Conservation (phyloP, 2,888 invertebrate species). For the Drosophila suboccidentalis region DNA sequence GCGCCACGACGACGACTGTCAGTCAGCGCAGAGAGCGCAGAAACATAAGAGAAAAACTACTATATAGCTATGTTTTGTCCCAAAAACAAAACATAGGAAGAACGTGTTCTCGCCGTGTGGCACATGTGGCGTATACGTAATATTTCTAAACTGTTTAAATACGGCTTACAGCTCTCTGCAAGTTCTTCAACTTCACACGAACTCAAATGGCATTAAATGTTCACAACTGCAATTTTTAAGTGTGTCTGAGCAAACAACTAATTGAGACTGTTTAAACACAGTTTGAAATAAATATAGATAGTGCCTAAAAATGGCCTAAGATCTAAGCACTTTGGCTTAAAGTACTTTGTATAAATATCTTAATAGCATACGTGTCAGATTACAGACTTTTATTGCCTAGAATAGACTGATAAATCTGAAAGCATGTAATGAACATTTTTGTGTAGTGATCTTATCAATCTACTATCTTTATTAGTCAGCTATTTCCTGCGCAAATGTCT, state of each 20-base stretch:
- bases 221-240: constrained; percentile 1
- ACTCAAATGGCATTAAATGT: constrained; percentile 1
- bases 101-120: constrained; percentile 45
- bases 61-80: constrained; percentile 18
- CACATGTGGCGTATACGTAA: constrained; percentile 61
- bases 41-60: constrained; percentile 8
- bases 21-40: constrained; percentile 4
- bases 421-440: background rate
- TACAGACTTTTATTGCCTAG: background rate
- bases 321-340: background rate
- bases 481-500: too few relatives aligned
- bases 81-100: constrained; percentile 42
- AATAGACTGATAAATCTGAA: constrained; percentile 3
- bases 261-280: constrained; percentile 8
- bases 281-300: constrained; percentile 11
- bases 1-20: constrained; percentile 34
- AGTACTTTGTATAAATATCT: background rate
- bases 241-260: background rate
- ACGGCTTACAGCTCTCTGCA: constrained; percentile 7
- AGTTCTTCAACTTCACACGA: background rate
- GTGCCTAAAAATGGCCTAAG: background rate
- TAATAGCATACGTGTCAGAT: background rate
- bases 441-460: background rate
- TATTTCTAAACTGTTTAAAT: constrained; percentile 33
- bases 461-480: constrained; percentile 9